A percentile compares a stretch with the other conserved stretches of the same genome.
Conservation (phyloP, 2,113 vertebrate genomes). For the Perca schrenkii region DNA sequence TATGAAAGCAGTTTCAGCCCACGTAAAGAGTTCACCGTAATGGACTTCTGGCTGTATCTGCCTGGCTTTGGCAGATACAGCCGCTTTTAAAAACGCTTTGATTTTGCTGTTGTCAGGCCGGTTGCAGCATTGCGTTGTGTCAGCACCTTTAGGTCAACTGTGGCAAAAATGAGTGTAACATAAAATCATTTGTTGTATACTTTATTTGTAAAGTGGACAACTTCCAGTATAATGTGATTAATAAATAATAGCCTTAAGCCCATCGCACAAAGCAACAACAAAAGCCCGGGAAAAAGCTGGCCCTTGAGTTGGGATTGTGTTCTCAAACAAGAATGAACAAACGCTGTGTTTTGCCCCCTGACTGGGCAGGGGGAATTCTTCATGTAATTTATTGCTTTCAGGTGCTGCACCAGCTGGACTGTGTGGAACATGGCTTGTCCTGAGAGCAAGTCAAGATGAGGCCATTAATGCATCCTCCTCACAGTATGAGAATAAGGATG, state of each 20-base stretch:
- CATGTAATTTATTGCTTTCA: conserved; percentile 21
- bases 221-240: background rate
- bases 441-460: conserved; percentile 33
- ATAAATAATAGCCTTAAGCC: background rate
- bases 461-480: conserved; percentile 36
- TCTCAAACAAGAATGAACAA: background rate
- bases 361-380: background rate
- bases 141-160: background rate
- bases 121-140: no score
- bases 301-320: background rate
- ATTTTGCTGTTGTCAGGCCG: no score
- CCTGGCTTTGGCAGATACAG: no score
- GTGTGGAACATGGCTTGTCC: background rate
- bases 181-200: background rate
- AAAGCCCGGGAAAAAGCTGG: background rate
- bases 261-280: no score
- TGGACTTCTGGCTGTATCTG: no score
- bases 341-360: background rate
- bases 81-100: no score
- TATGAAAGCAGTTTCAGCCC: no score
- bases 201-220: background rate
- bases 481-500: conserved; percentile 14
- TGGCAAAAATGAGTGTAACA: background rate
- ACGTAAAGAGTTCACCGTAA: no score
- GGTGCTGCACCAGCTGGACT: conserved; percentile 23